These are phyloP conservation scores for Pogonognathellus flavescens DNA, from an alignment of 1,140 invertebrate genomes.

Conservation along the genomic window DNA sequence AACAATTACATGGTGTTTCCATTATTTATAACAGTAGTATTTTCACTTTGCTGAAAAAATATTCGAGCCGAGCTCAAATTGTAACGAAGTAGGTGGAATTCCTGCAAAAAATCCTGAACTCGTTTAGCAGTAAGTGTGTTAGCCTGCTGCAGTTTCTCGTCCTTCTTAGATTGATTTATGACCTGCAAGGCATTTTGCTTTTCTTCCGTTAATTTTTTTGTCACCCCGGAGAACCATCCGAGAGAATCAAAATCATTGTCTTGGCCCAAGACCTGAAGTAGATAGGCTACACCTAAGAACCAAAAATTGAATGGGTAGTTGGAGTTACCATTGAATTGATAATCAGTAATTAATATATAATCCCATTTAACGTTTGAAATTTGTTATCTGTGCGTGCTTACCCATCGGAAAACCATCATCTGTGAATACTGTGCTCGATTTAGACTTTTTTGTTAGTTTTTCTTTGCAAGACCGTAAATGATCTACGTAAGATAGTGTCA, in stretches of 20 bases:
- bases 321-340: no score
- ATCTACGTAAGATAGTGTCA: conserved; percentile 96
- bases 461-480: conserved; percentile 93
- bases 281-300: conserved; percentile 78
- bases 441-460: conserved; percentile 88
- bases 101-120: conserved; percentile 77
- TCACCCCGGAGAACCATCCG: conserved; percentile 95
- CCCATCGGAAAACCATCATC: conserved; percentile 99
- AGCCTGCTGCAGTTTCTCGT: conserved; percentile 93
- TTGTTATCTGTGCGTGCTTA: conserved; percentile 67
- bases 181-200: conserved; percentile 76
- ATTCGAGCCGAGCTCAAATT: conserved; percentile 93
- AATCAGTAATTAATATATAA: no score
- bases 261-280: conserved; percentile 78
- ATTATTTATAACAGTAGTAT: background rate
- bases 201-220: conserved; percentile 78
- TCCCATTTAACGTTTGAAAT: no score
- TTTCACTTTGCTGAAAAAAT: conserved; percentile 80
- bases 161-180: conserved; percentile 74
- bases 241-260: conserved; percentile 89
- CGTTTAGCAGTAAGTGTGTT: conserved; percentile 91
- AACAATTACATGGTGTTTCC: background rate
- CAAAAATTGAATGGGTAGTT: conserved; percentile 35
- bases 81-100: conserved; percentile 92
- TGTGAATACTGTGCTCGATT: conserved; percentile 88